phyloP scores from a whole-genome alignment of 2,797 vertebrate species.

The Cyprinodon diabolis region DNA sequence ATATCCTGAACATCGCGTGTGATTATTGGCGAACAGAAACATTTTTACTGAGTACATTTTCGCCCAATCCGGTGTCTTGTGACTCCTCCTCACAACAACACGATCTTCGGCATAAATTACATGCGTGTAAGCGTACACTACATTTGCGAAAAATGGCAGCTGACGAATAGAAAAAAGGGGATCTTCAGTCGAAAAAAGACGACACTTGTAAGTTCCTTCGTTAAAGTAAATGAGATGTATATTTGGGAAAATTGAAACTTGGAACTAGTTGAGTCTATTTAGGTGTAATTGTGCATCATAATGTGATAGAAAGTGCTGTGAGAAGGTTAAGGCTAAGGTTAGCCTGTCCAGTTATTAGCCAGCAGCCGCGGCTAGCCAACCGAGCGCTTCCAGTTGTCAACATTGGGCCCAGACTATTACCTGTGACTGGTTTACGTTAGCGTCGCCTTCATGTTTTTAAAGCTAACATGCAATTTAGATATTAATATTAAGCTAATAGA shows the following conservation, averaged over 20 bases:
- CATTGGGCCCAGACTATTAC: constrained; percentile 63
- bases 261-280: constrained; percentile 9
- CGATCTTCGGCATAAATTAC: constrained; percentile 70
- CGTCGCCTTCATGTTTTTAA: background rate
- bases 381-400: constrained; percentile 68
- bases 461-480: background rate
- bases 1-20: fast-evolving
- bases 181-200: constrained; percentile 64
- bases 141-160: constrained; percentile 78
- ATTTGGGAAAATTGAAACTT: constrained; percentile 4
- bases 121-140: constrained; percentile 72
- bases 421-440: constrained; percentile 12
- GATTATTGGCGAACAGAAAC: constrained; percentile 35
- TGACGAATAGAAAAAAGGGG: constrained; percentile 75
- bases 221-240: constrained; percentile 2
- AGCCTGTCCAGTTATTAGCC: constrained; percentile 72
- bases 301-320: constrained; percentile 38
- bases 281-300: constrained; percentile 18
- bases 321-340: constrained; percentile 66
- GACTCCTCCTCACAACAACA: background rate
- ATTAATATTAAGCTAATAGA: background rate
- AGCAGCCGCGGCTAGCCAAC: constrained; percentile 55
- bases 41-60: background rate
- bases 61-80: no score
- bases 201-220: constrained; percentile 65